These are phyloP conservation scores for Siderastrea siderea DNA, from an alignment of 92 coral and sea anemone species.

Conservation along the genomic window DNA sequence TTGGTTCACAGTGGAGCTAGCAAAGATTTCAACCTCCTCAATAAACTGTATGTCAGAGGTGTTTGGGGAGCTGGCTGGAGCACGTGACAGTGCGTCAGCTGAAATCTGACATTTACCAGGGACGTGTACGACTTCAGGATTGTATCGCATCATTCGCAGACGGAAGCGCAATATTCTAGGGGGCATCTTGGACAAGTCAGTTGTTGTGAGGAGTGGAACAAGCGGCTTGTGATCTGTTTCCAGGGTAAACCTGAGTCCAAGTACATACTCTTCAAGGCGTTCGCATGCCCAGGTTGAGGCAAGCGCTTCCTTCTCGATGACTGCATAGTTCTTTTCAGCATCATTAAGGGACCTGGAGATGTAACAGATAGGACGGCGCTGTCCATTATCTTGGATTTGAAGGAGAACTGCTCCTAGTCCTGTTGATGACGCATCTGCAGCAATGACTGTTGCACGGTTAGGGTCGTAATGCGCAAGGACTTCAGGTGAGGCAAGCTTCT, in stretches of 20 bases:
- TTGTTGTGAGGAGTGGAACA: conserved; percentile 39
- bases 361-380: conserved; percentile 11
- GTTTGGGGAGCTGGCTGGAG: neutral
- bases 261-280: conserved; percentile 27
- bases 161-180: conserved; percentile 55
- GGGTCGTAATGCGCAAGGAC: no score
- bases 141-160: conserved; percentile 70
- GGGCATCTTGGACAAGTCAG: conserved; percentile 38
- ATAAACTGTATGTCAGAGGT: conserved; percentile 65
- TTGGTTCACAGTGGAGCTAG: conserved; percentile 25
- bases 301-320: conserved; percentile 38
- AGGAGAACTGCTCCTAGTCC: no score
- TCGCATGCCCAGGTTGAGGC: conserved; percentile 54
- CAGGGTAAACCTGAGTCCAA: conserved; percentile 27
- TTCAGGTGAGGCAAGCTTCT: no score
- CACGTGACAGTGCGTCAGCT: no score
- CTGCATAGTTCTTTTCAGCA: conserved; percentile 41
- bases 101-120: no score
- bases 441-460: no score
- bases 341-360: conserved; percentile 39
- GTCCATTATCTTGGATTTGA: neutral
- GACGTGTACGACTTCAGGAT: neutral
- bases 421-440: no score
- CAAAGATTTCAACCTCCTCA: conserved; percentile 57
- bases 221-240: conserved; percentile 51